Evolutionary conservation across 2,888 invertebrate species (phyloP), one percentile per base, ranked within the genome.

Genomic region (Volucella bombylans): DNA sequence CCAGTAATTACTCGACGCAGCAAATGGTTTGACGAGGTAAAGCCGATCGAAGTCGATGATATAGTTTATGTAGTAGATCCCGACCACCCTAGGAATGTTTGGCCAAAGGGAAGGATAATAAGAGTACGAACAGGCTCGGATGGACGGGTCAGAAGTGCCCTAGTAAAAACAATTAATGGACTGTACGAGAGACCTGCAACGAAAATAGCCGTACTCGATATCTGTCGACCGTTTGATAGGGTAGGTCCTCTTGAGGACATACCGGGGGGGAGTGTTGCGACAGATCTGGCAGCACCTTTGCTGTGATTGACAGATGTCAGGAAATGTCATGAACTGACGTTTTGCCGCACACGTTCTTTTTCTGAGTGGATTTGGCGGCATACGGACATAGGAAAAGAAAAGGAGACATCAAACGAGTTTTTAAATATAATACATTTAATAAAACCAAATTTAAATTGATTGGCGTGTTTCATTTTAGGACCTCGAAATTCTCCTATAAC

Each of bases 1-100:
- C 87, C 88, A 12, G 83, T 79, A 2, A 54, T 88, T 9, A 38
- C 71, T 4, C 64, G 69, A 4, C 54, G 87, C n/a, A 65, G 76
- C 11, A 74, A 83, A 67, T 88, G 87, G 87, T 54, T 62, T 15
- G 47, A 41, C 1, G 69, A 72, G 6, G 41, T 12, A n/a, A 45
- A 49, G 9, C 54, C 77, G 38, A 41, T 76, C 4, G 49, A 76
- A 15, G 14, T 49, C 14, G 86, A 79, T 1, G 86, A 87, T 31
- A 11, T 86, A 4, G 86, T 87, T 4, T 49, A 82, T 11, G n/a
- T 87, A 9, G 57, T 68, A 12, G 87, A 87, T 61, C 55, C 82
- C 43, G 49, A 71, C 12, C 45, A 47, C 15, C 67, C 59, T 4
- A 43, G 86, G 15, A 85, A 85, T n/a, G 68, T 47, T 18, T 87